Conservation (phyloP, 2,113 vertebrate genomes). For the Malaclemys terrapin region DNA sequence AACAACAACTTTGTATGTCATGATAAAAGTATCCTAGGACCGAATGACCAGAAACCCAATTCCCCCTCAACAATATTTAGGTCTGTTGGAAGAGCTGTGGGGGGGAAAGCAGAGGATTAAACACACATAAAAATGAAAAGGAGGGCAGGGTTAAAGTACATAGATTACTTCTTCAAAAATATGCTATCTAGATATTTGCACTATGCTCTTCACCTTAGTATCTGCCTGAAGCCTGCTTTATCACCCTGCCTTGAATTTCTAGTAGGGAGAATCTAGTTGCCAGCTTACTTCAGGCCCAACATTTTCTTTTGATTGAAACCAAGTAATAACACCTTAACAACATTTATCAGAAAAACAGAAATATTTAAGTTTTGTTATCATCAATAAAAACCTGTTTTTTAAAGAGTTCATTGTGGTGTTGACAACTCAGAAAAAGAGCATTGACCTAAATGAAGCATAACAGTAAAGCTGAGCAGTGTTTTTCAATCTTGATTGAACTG, state of each 20-base stretch:
- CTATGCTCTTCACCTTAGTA: neutral
- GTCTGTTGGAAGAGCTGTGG: rapidly evolving
- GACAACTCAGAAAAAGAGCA: neutral
- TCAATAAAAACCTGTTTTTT: neutral
- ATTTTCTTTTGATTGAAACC: neutral
- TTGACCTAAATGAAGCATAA: neutral
- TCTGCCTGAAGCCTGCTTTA: neutral
- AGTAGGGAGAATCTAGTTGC: neutral
- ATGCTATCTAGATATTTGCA: neutral
- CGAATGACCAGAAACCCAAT: neutral
- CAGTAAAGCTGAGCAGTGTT: neutral
- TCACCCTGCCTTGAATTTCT: neutral
- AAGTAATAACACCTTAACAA: neutral
- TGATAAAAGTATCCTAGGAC: neutral
- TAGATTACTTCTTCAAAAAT: neutral
- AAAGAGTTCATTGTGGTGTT: neutral
- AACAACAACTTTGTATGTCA: neutral
- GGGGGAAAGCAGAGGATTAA: neutral
- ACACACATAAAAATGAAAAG: neutral
- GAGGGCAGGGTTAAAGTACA: neutral
- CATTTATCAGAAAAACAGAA: neutral
- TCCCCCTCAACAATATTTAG: neutral
- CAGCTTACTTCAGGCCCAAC: neutral
- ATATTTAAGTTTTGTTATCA: neutral
- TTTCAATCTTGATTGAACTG: neutral